Conservation (phyloP, 2,888 invertebrate species). For the Polymixis flavicincta region DNA sequence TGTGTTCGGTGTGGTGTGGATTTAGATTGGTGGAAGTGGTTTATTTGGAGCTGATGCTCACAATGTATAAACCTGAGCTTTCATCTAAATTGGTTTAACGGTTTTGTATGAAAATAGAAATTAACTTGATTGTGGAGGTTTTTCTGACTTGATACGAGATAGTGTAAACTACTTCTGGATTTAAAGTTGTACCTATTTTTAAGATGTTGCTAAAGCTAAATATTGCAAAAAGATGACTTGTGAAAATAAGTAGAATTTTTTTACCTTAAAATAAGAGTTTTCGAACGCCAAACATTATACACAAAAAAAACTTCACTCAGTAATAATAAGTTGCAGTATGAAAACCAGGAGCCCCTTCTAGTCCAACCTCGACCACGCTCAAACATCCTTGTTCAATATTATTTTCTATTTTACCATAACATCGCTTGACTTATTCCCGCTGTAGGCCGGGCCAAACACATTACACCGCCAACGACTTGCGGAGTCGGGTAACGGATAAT, state of each 20-base stretch:
- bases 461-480: conserved; percentile 54
- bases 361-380: not conserved
- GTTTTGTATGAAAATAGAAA: too few species aligned
- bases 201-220: not conserved
- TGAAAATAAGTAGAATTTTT: not conserved
- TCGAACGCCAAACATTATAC: too few species aligned
- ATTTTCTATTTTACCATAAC: conserved; percentile 69
- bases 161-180: too few species aligned
- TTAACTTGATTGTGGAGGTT: too few species aligned
- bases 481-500: conserved; percentile 48
- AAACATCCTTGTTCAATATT: conserved; percentile 55
- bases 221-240: too few species aligned
- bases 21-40: conserved; percentile 10
- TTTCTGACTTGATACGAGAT: too few species aligned
- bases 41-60: not conserved
- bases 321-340: not conserved
- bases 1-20: conserved; percentile 17
- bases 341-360: conserved; percentile 8
- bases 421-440: conserved; percentile 64
- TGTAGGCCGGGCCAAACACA: conserved; percentile 61
- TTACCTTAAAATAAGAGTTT: not conserved
- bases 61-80: not conserved
- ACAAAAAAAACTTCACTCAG: not conserved
- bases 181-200: too few species aligned
- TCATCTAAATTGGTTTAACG: not conserved